Conservation (phyloP, 2,797 vertebrate genomes). For the Rhinophrynus dorsalis region DNA sequence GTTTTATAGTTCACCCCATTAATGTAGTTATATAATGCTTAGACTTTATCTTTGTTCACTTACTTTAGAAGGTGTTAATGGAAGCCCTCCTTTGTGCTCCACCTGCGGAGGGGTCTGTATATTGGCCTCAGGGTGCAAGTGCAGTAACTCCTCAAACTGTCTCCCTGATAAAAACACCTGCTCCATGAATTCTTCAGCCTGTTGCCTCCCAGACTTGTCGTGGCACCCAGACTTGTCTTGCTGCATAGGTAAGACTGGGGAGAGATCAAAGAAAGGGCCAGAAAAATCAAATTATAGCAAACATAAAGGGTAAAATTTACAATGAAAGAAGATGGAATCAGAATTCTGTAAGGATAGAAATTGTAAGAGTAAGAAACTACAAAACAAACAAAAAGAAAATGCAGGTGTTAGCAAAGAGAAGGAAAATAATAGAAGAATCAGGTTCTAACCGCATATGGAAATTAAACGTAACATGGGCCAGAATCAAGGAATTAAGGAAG, state of each 20-base stretch:
- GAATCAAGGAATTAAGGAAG: too few species aligned
- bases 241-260: conserved; percentile 4
- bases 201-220: neutral
- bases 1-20: too few species aligned
- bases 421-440: too few species aligned
- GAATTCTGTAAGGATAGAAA: neutral
- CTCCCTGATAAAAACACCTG: conserved; percentile 1
- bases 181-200: conserved; percentile 5
- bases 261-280: neutral
- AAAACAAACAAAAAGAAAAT: too few species aligned
- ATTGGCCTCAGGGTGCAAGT: neutral
- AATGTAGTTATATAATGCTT: too few species aligned
- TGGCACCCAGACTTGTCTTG: conserved; percentile 1
- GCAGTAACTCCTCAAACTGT: neutral
- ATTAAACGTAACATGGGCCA: too few species aligned
- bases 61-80: conserved; percentile 1
- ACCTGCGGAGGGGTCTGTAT: conserved; percentile 1
- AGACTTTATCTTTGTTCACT: too few species aligned
- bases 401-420: too few species aligned
- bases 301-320: neutral
- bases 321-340: neutral
- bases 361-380: neutral
- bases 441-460: too few species aligned
- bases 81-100: neutral
- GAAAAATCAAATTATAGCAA: neutral